Conservation (phyloP, 2,888 invertebrate genomes). For the Itoplectis maculator region DNA sequence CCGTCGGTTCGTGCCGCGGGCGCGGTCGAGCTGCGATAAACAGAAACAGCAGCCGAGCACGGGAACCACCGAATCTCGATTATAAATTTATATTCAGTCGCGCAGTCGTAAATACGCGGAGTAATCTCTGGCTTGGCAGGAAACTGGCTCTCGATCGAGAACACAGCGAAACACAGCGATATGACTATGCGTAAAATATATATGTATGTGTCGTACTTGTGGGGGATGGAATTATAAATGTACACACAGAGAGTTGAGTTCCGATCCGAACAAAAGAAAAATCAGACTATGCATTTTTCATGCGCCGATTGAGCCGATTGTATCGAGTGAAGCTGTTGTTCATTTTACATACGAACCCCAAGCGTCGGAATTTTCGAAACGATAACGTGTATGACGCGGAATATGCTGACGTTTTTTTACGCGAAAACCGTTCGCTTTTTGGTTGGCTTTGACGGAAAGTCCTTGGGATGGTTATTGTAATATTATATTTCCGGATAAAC, state of each 20-base stretch:
- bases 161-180: not conserved
- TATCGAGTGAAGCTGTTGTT: not conserved
- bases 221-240: not conserved
- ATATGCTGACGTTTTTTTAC: not conserved
- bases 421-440: not conserved
- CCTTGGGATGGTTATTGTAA: too few relatives aligned
- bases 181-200: not conserved
- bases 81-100: conserved; percentile 1
- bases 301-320: not conserved
- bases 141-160: not conserved
- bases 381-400: not conserved
- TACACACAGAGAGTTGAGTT: not conserved
- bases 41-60: not conserved
- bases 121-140: not conserved
- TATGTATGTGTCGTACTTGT: not conserved
- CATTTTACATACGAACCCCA: not conserved
- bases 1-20: not conserved
- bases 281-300: not conserved
- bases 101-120: not conserved
- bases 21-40: not conserved
- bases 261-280: not conserved
- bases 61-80: not conserved
- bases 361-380: not conserved
- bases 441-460: not conserved
- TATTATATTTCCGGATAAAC: too few relatives aligned